Conservation (phyloP, 2,888 invertebrate species). For the Venusia cambrica region DNA sequence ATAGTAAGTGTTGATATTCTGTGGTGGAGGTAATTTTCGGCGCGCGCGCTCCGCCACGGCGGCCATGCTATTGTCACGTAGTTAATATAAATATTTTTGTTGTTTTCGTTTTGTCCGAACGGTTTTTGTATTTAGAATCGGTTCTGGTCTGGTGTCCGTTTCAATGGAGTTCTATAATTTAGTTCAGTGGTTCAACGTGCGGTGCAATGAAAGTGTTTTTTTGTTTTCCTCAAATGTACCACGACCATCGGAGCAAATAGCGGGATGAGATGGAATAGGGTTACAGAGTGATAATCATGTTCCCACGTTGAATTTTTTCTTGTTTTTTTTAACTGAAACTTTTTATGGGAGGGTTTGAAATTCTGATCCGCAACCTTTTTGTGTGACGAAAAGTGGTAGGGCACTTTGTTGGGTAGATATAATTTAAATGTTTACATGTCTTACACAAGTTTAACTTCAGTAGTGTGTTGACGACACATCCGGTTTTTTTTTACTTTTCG, state of each 20-base stretch:
- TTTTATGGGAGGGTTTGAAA: no score
- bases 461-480: no score
- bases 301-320: conserved; percentile 1
- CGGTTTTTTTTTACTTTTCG: no score
- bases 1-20: conserved; percentile 23
- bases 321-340: no score
- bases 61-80: conserved; percentile 55
- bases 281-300: conserved; percentile 11
- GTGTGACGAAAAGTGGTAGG: no score
- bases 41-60: conserved; percentile 60
- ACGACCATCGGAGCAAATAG: conserved; percentile 23
- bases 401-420: no score
- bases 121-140: conserved; percentile 40
- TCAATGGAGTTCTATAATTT: conserved; percentile 31
- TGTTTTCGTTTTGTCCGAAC: conserved; percentile 36
- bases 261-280: conserved; percentile 16
- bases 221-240: conserved; percentile 22
- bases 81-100: conserved; percentile 46
- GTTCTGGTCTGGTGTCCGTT: conserved; percentile 32
- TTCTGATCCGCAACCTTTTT: no score
- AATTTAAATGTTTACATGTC: no score
- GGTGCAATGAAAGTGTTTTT: conserved; percentile 32
- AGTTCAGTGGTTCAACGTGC: conserved; percentile 32
- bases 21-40: conserved; percentile 43
- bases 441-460: no score